Evolutionary conservation across 2,113 vertebrate genomes (phyloP).

Genomic region (Hippolais icterina): DNA sequence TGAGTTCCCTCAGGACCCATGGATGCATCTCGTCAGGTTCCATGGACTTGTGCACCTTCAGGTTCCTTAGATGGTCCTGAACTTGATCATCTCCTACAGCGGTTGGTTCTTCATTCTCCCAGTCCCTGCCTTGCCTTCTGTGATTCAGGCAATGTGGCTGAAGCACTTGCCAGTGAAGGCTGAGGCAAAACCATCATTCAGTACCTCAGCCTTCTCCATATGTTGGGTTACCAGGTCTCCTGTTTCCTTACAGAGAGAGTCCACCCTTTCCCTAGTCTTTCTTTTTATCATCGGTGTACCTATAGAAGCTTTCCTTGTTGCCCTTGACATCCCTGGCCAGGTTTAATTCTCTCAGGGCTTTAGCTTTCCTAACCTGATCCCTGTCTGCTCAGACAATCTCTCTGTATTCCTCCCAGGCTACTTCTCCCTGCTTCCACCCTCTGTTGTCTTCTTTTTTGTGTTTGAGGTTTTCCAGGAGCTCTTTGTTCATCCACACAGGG

Average conservation of each 20-base stretch:
- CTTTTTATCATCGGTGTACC: neutral
- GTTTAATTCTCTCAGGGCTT: neutral
- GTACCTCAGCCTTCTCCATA: neutral
- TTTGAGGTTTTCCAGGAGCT: too few species aligned
- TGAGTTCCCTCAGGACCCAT: neutral
- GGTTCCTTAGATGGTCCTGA: neutral
- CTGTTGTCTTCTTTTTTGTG: too few species aligned
- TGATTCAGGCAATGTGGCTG: neutral
- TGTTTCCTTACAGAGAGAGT: neutral
- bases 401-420: too few species aligned
- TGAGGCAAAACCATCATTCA: neutral
- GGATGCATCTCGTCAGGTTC: neutral
- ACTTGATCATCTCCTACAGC: neutral
- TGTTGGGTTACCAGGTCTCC: neutral
- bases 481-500: too few species aligned
- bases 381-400: neutral
- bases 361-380: neutral
- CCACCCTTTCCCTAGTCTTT: neutral
- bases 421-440: too few species aligned
- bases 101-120: neutral
- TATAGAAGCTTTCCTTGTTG: neutral
- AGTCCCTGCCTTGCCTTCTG: neutral
- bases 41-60: neutral
- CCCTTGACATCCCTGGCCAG: neutral
- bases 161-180: neutral